Percentiles rank a stretch among this genome's conserved stretches.
Evolutionary conservation across 2,888 invertebrate genomes (phyloP).

Genomic region (Trichogramma evanescens): DNA sequence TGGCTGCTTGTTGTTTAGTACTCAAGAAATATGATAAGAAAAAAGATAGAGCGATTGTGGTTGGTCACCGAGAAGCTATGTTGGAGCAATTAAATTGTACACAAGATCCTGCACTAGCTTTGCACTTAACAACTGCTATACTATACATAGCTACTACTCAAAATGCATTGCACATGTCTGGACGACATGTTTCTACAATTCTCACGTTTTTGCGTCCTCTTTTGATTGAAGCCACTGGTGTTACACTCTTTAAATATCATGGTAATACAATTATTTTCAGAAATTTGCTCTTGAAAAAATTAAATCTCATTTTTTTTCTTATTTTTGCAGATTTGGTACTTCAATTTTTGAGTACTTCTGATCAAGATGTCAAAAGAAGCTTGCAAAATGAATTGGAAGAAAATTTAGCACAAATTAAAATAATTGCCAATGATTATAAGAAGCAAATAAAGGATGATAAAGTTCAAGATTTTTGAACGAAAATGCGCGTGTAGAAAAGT

Average conservation of each 20-base stretch:
- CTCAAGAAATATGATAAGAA: constrained; percentile 86
- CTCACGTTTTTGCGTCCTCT: constrained; percentile 65
- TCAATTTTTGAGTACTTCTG: constrained; percentile 53
- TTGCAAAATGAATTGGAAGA: constrained; percentile 50
- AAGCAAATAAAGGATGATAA: constrained; percentile 42
- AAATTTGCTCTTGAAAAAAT: neutral
- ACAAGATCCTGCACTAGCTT: constrained; percentile 68
- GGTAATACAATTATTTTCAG: constrained; percentile 51
- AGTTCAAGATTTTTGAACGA: constrained; percentile 26
- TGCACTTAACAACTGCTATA: constrained; percentile 71
- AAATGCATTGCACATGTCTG: constrained; percentile 84
- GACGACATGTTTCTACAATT: constrained; percentile 81
- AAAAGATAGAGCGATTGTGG: constrained; percentile 68
- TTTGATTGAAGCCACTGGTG: constrained; percentile 60
- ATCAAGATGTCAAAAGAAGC: constrained; percentile 50
- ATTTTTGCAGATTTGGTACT: constrained; percentile 58
- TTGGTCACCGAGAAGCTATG: constrained; percentile 74
- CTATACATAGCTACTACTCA: constrained; percentile 77
- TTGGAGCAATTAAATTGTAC: constrained; percentile 69
- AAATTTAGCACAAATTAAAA: constrained; percentile 49
- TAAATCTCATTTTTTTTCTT: constrained; percentile 17
- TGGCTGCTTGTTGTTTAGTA: constrained; percentile 69
- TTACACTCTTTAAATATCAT: constrained; percentile 65
- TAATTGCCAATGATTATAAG: constrained; percentile 52
- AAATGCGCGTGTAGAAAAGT: too few relatives aligned